Base-by-base conservation (phyloP, 2,888 invertebrate species). In the Cremastinae sp. region DNA sequence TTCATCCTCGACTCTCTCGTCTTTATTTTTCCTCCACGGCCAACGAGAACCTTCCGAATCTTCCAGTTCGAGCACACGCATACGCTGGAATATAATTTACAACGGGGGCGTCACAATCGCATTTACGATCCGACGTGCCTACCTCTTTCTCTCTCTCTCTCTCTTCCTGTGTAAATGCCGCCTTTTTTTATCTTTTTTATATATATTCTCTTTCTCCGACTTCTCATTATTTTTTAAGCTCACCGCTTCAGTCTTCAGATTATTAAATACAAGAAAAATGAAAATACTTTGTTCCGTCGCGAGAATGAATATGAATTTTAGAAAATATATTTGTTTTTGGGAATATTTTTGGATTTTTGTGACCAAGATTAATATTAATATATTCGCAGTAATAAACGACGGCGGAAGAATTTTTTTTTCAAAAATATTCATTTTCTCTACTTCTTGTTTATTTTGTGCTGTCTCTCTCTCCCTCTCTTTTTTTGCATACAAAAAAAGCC, bases 51-150 rank as follows among this genome's bases (percentile, higher is more conserved):
- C 61, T 58, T 18, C 64, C 68, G 56, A 72, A 59, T 61, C 62
- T 43, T 55, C 43, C 12, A 53, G 41, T 45, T 22, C 37, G 51
- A 10, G 16, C 37, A 39, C 37, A 43, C 41, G 2, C 43, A n/a
- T 22, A 28, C 74, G 61, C 71, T n/a, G 70, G 81, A 66, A 82
- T 80, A 79, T 84, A 83, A 86, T 86, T 86, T 86, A 85, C 85
- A 83, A 84, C 81, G 74, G 80, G 81, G 84, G 84, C 83, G 84
- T 82, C 80, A 76, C 81, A 84, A 79, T 82, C 83, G 81, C 84
- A 79, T 82, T 82, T 82, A 78, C 78, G 77, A 82, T 78, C 77
- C 81, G 61, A 68, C 61, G n/a, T 49, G 14, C 39, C 14, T 51
- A 73, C 56, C 45, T 53, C 72, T 73, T 77, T 66, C 74, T 45